phyloP scores from a whole-genome alignment of 2,113 vertebrate genomes.

The Hydrochoerus hydrochaeris region DNA sequence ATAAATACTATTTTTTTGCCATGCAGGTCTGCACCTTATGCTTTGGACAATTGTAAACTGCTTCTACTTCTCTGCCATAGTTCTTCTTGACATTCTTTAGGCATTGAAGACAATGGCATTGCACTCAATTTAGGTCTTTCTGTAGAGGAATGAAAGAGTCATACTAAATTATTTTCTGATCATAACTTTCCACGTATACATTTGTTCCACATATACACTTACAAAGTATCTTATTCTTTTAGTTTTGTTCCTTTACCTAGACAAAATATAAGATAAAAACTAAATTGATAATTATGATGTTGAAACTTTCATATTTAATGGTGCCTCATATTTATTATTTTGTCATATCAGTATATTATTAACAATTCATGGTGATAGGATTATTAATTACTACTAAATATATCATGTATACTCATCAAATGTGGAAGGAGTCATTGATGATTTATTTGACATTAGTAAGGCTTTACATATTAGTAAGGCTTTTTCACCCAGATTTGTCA shows the following conservation, averaged over 20 bases:
- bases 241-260: background rate
- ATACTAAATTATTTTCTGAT: background rate
- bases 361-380: background rate
- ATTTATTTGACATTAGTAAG: constrained; percentile 6
- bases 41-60: background rate
- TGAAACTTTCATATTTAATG: background rate
- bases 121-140: background rate
- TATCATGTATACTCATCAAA: background rate
- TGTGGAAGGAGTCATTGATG: background rate
- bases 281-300: background rate
- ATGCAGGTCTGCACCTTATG: background rate
- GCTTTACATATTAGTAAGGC: background rate
- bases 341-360: background rate
- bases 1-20: background rate
- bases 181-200: background rate
- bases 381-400: background rate
- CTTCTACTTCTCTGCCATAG: background rate
- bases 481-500: background rate
- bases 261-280: background rate
- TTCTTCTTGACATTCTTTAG: background rate
- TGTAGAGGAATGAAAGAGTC: background rate
- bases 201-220: background rate
- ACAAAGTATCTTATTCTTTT: background rate
- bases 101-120: background rate
- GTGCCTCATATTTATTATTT: background rate